Evolutionary conservation across 2,888 invertebrate genomes (phyloP), one percentile per base, ranked within the genome.

Genomic region (Tanytarsus gracilentus): DNA sequence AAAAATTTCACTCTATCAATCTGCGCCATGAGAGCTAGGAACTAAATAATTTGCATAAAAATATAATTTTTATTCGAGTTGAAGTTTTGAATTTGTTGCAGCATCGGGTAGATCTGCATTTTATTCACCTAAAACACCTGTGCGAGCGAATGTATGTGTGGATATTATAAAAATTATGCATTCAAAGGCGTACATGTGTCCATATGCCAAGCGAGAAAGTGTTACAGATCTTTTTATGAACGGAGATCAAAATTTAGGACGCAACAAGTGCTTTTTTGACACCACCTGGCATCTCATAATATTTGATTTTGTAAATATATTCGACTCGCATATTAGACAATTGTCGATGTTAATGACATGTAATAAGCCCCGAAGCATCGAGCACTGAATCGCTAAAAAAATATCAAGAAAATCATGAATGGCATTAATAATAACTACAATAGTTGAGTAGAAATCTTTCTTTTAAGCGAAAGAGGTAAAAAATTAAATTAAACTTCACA

Each of bases 341-440:
- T 53, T 53, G 53, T 33, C 53, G 53, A 53, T 30, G 36, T 53
- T 53, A 53, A 53, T 53, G 53, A 53, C 53, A 53, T 33, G 33
- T 53, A 53, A 53, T 53, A 53, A 53, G 53, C 53, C 33, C 30
- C 33, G 7, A 36, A 53, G 53, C 53, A 21, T 29, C 30, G 18
- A 30, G 52, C 30, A n/a, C n/a, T 52, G 33, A 30, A 36, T 33
- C 23, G 53, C n/a, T 53, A 21, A 33, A 33, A 27, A 18, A 30
- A 30, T 33, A 52, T 40, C 16, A 27, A 51, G n/a, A 16, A 27
- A 11, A 25, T 50, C 16, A 40, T 44, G 29, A 40, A 40, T 40
- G 40, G 23, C 25, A 27, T 50, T 30, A 52, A 52, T 29, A 27
- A 29, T n/a, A n/a, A n/a, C n/a, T n/a, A n/a, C n/a, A n/a, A n/a